These are phyloP conservation scores for Octomys mimax DNA, from an alignment of 2,797 vertebrate species.

Conservation along the genomic window DNA sequence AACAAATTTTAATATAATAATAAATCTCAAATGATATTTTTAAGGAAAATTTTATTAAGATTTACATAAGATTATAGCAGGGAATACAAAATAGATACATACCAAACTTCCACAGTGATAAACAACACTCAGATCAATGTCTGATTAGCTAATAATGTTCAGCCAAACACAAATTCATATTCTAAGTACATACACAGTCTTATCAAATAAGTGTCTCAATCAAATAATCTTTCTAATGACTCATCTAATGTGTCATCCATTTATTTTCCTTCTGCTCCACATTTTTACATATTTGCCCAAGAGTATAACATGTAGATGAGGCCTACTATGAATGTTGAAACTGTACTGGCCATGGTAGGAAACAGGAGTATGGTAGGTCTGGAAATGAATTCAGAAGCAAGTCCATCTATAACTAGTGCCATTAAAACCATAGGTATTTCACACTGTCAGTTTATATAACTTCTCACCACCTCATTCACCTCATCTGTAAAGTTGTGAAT, in stretches of 20 bases:
- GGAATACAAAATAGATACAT: not conserved
- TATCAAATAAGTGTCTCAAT: conserved; percentile 42
- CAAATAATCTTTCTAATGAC: conserved; percentile 1
- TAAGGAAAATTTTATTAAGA: conserved; percentile 56
- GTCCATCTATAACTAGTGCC: not conserved
- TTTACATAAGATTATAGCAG: not conserved
- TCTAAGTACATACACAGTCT: not conserved
- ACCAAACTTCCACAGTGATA: not conserved
- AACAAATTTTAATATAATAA: conserved; percentile 32
- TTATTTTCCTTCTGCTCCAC: not conserved
- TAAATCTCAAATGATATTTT: conserved; percentile 44
- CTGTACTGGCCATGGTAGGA: not conserved
- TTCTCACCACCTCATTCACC: not conserved
- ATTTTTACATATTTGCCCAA: not conserved
- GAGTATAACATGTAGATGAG: not conserved
- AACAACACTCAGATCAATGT: not conserved
- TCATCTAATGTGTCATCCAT: not conserved
- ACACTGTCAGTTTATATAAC: not conserved
- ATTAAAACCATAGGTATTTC: not conserved
- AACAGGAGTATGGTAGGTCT: not conserved
- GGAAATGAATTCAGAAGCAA: not conserved
- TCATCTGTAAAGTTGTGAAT: not conserved
- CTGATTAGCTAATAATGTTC: conserved; percentile 16
- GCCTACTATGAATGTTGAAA: not conserved
- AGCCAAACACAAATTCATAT: conserved; percentile 33